Evolutionary conservation across 2,888 invertebrate genomes (phyloP), one percentile per base, ranked within the genome.

Genomic region (Chromoteleia sp.): DNA sequence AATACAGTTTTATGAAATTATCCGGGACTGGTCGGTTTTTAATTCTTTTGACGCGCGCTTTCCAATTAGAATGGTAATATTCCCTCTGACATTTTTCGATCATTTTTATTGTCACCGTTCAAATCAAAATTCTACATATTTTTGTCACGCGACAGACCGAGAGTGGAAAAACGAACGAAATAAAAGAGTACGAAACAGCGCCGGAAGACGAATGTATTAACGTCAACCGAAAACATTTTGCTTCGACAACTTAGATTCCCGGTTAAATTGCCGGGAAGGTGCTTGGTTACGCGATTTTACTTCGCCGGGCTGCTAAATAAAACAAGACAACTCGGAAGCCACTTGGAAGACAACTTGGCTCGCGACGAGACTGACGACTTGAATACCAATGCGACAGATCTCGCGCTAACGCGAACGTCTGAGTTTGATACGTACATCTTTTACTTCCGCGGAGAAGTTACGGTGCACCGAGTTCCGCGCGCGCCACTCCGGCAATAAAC

Each of bases 351-450:
- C n/a, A n/a, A n/a, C 67, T 65, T 68, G 45, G 48, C 21, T 21
- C 30, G 15, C 59, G 52, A 45, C 67, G 61, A 39, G 61, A 52
- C 67, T 59, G 58, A 77, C 81, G 81, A 52, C 75, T 71, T 75
- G 82, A 75, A 82, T 79, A 75, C 78, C 78, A 78, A 82, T 75
- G 67, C 71, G 75, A 77, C 59, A 61, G 50, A 41, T 61, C 52
- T 50, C 39, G 14, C 41, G 50, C 12, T 14, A 36, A 39, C 54
- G 39, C 58, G 39, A 65, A 67, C 52, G 65, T 65, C 67, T 52
- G 67, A 43, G 43, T 52, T 73, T 73, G 52, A 52, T 73, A 45
- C 50, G 43, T 30, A 25, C 48, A 30, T 36, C 48, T 48, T 56
- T 70, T 70, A 36, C 58, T 54, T 45, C 45, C 65, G 63, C 12